These are phyloP conservation scores for Bombus cullumanus DNA, from an alignment of 1,140 invertebrate genomes.

Conservation along the genomic window DNA sequence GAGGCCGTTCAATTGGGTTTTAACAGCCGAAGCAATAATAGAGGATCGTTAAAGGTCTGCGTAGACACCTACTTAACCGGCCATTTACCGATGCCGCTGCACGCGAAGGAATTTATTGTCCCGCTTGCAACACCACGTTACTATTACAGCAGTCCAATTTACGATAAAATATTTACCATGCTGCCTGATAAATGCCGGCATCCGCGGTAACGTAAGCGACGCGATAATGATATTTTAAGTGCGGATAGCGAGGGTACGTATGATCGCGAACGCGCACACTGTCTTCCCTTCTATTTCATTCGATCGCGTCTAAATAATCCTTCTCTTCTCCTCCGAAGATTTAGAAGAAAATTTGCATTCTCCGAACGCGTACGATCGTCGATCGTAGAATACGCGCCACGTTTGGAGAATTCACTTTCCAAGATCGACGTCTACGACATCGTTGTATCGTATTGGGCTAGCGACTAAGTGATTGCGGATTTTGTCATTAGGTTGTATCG, in stretches of 20 bases:
- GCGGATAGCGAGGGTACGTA: background rate
- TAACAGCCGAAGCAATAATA: conserved; percentile 55
- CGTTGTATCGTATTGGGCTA: too few relatives aligned
- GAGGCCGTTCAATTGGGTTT: conserved; percentile 51
- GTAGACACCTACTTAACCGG: conserved; percentile 54
- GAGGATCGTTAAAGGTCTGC: conserved; percentile 51
- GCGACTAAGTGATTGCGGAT: too few relatives aligned
- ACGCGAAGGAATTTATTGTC: conserved; percentile 55
- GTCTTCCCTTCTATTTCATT: background rate
- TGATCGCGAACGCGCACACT: background rate
- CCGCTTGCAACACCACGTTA: conserved; percentile 22
- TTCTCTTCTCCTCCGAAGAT: background rate
- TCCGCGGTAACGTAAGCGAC: conserved; percentile 44
- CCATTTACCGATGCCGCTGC: conserved; percentile 47
- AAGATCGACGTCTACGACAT: too few relatives aligned
- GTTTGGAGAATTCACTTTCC: too few relatives aligned
- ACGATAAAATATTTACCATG: conserved; percentile 51
- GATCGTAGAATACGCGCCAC: too few relatives aligned
- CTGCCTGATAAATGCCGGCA: conserved; percentile 39
- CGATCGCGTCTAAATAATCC: too few relatives aligned
- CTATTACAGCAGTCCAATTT: conserved; percentile 48
- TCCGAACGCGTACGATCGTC: too few relatives aligned
- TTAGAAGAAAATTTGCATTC: background rate
- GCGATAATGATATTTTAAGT: conserved; percentile 54
- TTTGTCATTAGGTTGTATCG: too few relatives aligned